Evolutionary conservation across 2,113 vertebrate species (phyloP).

Genomic region (Nanorana parkeri): DNA sequence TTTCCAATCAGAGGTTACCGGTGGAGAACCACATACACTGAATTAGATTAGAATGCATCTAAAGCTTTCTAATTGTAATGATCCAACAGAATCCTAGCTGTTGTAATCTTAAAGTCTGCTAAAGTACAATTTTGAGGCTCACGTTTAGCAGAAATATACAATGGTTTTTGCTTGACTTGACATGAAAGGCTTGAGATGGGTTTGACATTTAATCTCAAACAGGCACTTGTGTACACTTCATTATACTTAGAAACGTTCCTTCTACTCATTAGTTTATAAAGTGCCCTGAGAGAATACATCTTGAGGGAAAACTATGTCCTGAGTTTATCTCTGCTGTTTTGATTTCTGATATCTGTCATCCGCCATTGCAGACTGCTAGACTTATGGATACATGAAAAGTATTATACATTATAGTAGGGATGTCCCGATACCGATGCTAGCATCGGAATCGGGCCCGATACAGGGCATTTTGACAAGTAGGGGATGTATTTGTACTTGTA

Average conservation of each 20-base stretch:
- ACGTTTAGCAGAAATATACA: too few relatives aligned
- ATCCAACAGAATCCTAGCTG: too few relatives aligned
- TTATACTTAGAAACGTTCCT: not conserved
- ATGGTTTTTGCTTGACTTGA: not conserved
- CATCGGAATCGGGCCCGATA: too few relatives aligned
- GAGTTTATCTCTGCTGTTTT: not conserved
- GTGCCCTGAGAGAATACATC: conserved; percentile 48
- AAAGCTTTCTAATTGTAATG: too few relatives aligned
- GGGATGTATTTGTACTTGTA: too few relatives aligned
- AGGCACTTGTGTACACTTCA: conserved; percentile 34
- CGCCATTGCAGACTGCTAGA: not conserved
- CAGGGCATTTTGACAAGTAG: too few relatives aligned
- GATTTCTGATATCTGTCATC: not conserved
- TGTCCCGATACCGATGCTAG: too few relatives aligned
- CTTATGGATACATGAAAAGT: not conserved
- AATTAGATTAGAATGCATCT: too few relatives aligned
- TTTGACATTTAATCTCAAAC: not conserved
- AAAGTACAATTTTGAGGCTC: too few relatives aligned
- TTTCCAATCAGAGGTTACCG: too few relatives aligned
- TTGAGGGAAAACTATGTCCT: conserved; percentile 29
- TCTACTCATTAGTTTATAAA: not conserved
- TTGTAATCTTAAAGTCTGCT: too few relatives aligned
- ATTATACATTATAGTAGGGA: not conserved
- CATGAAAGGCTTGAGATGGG: conserved; percentile 11
- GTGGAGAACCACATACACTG: too few relatives aligned